Evolutionary conservation across 2,888 invertebrate species (phyloP).

Genomic region (Eristalis tenax): DNA sequence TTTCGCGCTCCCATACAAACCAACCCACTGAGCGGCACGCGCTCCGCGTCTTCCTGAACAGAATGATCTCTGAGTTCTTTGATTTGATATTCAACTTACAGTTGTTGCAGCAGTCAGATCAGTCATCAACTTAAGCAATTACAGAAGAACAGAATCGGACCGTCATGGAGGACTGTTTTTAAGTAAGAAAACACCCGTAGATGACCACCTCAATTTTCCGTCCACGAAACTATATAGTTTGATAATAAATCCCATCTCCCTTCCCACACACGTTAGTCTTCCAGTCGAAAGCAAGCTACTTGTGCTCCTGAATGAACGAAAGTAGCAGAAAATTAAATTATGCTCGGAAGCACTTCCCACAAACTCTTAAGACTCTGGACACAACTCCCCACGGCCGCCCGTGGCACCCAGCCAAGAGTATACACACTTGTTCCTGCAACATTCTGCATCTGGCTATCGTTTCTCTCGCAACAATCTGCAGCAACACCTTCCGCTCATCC

Average conservation of each 20-base stretch:
- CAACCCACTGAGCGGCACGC: no score
- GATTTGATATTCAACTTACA: no score
- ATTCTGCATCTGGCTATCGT: not conserved
- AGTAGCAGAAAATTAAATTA: not conserved
- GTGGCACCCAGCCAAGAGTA: not conserved
- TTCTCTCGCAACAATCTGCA: constrained; percentile 12
- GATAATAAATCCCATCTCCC: not conserved
- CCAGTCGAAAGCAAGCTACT: not conserved
- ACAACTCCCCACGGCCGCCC: not conserved
- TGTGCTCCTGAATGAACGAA: not conserved
- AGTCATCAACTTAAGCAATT: no score
- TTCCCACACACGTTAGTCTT: not conserved
- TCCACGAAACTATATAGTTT: not conserved
- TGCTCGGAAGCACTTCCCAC: not conserved
- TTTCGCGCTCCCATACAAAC: no score
- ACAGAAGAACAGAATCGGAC: no score
- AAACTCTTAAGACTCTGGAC: not conserved
- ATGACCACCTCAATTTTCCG: no score
- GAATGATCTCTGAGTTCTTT: no score
- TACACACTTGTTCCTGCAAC: constrained; percentile 10
- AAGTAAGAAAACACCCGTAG: no score
- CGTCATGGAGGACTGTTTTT: no score
- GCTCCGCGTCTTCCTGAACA: no score
- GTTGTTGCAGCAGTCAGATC: no score
- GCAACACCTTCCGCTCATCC: constrained; percentile 33